These are phyloP conservation scores for Brachyhypopomus gauderio DNA, from an alignment of 2,113 vertebrate genomes.

Conservation along the genomic window DNA sequence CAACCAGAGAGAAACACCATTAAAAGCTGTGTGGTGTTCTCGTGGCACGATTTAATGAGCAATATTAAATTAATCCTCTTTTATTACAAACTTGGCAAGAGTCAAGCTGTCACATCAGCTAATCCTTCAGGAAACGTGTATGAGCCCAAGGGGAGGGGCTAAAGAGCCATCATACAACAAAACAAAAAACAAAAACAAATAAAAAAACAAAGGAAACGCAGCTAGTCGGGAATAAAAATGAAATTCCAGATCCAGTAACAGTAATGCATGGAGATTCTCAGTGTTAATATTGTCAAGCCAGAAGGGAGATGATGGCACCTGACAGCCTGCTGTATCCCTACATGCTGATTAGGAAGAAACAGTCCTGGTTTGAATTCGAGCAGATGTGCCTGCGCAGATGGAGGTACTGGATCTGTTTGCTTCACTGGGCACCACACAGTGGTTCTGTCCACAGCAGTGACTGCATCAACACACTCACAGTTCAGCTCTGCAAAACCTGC, in stretches of 20 bases:
- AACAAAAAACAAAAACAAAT: constrained; percentile 53
- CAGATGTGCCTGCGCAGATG: background rate
- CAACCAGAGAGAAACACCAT: too few species aligned
- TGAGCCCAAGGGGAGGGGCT: constrained; percentile 51
- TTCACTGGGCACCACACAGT: background rate
- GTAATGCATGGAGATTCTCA: constrained; percentile 46
- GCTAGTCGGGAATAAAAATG: constrained; percentile 61
- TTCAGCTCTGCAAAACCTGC: too few species aligned
- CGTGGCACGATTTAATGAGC: background rate
- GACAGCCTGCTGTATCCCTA: constrained; percentile 12
- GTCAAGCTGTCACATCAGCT: background rate
- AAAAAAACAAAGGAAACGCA: constrained; percentile 35
- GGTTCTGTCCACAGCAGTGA: background rate
- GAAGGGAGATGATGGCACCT: constrained; percentile 33
- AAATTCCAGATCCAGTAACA: constrained; percentile 59
- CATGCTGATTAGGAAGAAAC: constrained; percentile 32
- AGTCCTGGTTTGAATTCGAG: background rate
- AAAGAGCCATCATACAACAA: constrained; percentile 39
- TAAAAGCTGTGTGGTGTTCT: background rate
- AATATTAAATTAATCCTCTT: background rate
- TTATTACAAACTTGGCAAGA: background rate
- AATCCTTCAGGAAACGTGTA: constrained; percentile 61
- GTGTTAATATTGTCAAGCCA: constrained; percentile 33
- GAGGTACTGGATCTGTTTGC: background rate
- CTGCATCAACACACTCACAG: background rate